A percentile compares a stretch with the other conserved stretches of the same genome.
phyloP scores from a whole-genome alignment of 2,888 invertebrate genomes.

The Cerastis leucographa region DNA sequence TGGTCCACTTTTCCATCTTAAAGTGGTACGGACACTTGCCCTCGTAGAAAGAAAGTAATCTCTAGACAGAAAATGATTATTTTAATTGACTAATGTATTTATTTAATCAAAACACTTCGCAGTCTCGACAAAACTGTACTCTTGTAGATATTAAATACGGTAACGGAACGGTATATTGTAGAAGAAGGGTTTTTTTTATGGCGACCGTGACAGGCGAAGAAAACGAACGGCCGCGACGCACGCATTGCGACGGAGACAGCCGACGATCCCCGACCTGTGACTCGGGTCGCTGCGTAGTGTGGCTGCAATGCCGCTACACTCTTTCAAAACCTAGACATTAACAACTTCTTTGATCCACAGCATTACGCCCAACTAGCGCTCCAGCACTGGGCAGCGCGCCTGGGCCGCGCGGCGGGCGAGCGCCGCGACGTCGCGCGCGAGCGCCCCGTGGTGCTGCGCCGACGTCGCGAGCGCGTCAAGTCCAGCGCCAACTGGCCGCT shows the following conservation, averaged over 20 bases:
- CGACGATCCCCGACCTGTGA: too few species aligned
- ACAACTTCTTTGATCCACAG: conserved; percentile 63
- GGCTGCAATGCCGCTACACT: too few species aligned
- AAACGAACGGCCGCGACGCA: too few species aligned
- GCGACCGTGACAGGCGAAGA: too few species aligned
- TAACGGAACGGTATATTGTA: too few species aligned
- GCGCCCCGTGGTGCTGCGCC: conserved; percentile 97
- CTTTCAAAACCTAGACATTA: not conserved
- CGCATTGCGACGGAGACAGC: too few species aligned
- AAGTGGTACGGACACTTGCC: not conserved
- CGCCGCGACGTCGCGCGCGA: conserved; percentile 91
- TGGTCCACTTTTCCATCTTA: not conserved
- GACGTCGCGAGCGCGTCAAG: conserved; percentile 96
- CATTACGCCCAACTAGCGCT: conserved; percentile 86
- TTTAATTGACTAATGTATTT: too few species aligned
- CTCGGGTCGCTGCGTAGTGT: too few species aligned
- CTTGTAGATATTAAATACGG: too few species aligned
- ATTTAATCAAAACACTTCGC: too few species aligned
- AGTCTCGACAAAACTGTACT: not conserved
- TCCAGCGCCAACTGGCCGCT: conserved; percentile 97
- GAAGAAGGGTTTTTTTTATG: too few species aligned
- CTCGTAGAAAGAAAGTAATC: too few species aligned
- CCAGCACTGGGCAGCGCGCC: conserved; percentile 91
- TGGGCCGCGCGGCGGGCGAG: conserved; percentile 92
- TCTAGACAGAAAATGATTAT: not conserved